Conservation (phyloP, 2,113 vertebrate species). For the Rostratula benghalensis region DNA sequence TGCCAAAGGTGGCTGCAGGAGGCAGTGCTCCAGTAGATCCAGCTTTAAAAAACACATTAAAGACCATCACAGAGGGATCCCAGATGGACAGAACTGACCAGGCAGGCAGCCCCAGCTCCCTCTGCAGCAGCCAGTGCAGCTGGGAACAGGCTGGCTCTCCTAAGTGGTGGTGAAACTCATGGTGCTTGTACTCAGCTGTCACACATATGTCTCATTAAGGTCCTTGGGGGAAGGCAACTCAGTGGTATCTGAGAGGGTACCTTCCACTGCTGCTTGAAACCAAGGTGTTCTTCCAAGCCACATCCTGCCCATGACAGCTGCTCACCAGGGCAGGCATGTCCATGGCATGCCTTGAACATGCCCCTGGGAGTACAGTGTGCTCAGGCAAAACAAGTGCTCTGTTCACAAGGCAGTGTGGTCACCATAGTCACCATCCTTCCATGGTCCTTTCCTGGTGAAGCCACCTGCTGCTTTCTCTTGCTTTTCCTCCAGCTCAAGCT, state of each 20-base stretch:
- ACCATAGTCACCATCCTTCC: accelerated
- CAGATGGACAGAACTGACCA: neutral
- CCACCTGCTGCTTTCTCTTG: neutral
- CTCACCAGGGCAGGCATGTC: neutral
- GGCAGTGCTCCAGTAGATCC: neutral
- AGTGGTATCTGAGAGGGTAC: neutral
- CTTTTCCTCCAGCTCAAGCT: neutral
- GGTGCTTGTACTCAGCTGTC: neutral
- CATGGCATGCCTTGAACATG: neutral
- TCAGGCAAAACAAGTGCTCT: neutral
- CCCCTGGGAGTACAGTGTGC: neutral
- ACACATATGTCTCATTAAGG: accelerated
- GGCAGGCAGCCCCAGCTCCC: neutral
- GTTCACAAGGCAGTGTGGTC: neutral
- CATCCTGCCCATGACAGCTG: neutral
- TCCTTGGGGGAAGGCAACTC: neutral
- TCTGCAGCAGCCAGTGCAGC: neutral
- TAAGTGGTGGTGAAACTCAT: accelerated
- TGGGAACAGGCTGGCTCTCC: neutral
- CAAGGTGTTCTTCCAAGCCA: neutral
- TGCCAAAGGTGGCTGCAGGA: neutral
- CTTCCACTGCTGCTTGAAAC: neutral
- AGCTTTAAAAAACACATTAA: neutral
- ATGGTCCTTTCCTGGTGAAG: neutral
- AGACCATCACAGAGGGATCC: neutral